Percentiles rank a stretch among this genome's conserved stretches.
Evolutionary conservation across 1,140 invertebrate species (phyloP).

Genomic region (Drosophila saltans): DNA sequence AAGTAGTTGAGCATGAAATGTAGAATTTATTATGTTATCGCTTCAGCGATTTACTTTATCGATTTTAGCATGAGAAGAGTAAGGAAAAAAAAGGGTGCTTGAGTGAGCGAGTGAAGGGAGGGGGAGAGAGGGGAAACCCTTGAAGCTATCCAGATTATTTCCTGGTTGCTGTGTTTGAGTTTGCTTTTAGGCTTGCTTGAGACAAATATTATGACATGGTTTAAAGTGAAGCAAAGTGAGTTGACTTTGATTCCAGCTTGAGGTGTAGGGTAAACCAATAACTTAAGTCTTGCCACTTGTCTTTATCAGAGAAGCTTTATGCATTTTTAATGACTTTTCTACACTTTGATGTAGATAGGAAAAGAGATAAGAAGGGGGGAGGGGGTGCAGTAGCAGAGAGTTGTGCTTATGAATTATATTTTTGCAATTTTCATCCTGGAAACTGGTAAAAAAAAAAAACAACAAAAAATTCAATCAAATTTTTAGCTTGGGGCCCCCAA

Average conservation of each 20-base stretch:
- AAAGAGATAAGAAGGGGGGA: conserved; percentile 26
- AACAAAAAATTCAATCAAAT: conserved; percentile 46
- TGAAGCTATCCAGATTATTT: conserved; percentile 72
- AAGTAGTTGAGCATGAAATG: conserved; percentile 77
- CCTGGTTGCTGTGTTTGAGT: conserved; percentile 56
- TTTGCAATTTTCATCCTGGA: conserved; percentile 9
- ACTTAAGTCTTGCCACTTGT: conserved; percentile 16
- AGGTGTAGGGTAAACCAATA: conserved; percentile 19
- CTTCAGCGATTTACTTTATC: conserved; percentile 80
- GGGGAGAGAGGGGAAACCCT: neutral
- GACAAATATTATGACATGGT: conserved; percentile 79
- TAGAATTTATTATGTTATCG: conserved; percentile 82
- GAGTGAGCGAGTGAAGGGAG: too few species aligned
- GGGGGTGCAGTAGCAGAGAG: neutral
- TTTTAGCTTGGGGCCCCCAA: conserved; percentile 25
- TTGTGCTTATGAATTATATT: conserved; percentile 6
- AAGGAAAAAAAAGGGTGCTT: conserved; percentile 16
- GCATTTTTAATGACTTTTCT: conserved; percentile 70
- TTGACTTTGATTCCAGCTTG: conserved; percentile 61
- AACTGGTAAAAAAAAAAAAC: conserved; percentile 31
- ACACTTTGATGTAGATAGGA: conserved; percentile 60
- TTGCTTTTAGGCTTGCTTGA: conserved; percentile 38
- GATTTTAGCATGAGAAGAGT: conserved; percentile 71
- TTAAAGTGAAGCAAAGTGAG: conserved; percentile 63
- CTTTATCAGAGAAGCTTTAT: conserved; percentile 35